Evolutionary conservation across 2,888 invertebrate genomes (phyloP), one percentile per base, ranked within the genome.

Genomic region (Leptinotarsa tumamoca): DNA sequence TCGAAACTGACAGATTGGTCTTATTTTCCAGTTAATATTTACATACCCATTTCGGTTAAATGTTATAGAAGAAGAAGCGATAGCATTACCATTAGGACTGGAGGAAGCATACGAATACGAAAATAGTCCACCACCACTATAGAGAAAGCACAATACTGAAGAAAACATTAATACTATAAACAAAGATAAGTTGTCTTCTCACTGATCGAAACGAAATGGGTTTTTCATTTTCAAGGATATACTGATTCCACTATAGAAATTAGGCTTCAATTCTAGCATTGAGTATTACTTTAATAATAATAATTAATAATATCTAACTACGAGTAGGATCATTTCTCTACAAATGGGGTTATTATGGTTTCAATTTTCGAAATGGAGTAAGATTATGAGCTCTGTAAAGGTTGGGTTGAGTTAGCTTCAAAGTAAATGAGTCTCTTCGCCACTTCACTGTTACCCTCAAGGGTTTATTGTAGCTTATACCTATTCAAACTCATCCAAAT

Each of bases 41-140:
- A 77, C 81, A 74, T 79, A 81, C 80, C 82, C 74, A 67, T 74
- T 79, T 58, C 56, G 71, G 51, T 78, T 75, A 77, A 81, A 83
- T 66, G 80, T 82, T 67, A 86, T 79, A 72, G 84, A 86, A 79
- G 85, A 84, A 73, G 81, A 77, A 67, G 86, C 86, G 76, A 82
- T 72, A 58, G 82, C 84, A 50, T 76, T 81, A 71, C 82, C 79
- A 73, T 81, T 80, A 80, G 81, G 76, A 74, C 80, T 79, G 80
- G 82, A 80, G 67, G 82, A 80, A 73, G 85, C 79, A 72, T 81
- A 78, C 79, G 85, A 81, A 81, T 84, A 85, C 79, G 84, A 81
- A 79, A 81, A 78, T 72, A 78, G 71, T 75, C 76, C 76, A 74
- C 80, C 80, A 83, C 85, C 84, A 75, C 80, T 83, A 79, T 52